These are phyloP conservation scores for Cyprinella venusta DNA, from an alignment of 2,797 vertebrate genomes.

Conservation along the genomic window DNA sequence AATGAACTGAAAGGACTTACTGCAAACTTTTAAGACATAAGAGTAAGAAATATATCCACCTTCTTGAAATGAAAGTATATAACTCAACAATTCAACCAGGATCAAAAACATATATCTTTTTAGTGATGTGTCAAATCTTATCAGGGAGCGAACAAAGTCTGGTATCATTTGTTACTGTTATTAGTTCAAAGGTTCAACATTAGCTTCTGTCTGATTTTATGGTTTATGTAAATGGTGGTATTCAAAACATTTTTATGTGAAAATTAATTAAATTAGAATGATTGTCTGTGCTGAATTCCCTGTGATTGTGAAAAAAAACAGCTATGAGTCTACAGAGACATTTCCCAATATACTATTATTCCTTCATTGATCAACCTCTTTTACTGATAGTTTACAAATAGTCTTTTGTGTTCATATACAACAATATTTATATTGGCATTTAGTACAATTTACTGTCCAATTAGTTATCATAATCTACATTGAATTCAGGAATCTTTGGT, in stretches of 20 bases:
- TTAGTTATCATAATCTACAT: background rate
- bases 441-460: background rate
- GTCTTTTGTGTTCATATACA: background rate
- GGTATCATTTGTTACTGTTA: slow-evolving; percentile 17
- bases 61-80: background rate
- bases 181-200: slow-evolving; percentile 32
- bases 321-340: background rate
- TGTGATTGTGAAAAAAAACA: background rate
- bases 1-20: background rate
- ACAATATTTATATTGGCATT: background rate
- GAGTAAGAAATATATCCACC: background rate
- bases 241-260: background rate
- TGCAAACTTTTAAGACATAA: background rate
- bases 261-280: background rate
- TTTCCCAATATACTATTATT: background rate
- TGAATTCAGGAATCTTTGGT: slow-evolving; percentile 18
- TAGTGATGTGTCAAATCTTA: slow-evolving; percentile 31
- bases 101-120: background rate
- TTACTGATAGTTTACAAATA: background rate
- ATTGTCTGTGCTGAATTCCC: background rate
- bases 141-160: slow-evolving; percentile 24
- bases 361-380: background rate
- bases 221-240: background rate
- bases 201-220: slow-evolving; percentile 1
- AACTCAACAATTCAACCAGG: background rate